Conservation (phyloP, 2,888 invertebrate genomes). For the Apeira syringaria region DNA sequence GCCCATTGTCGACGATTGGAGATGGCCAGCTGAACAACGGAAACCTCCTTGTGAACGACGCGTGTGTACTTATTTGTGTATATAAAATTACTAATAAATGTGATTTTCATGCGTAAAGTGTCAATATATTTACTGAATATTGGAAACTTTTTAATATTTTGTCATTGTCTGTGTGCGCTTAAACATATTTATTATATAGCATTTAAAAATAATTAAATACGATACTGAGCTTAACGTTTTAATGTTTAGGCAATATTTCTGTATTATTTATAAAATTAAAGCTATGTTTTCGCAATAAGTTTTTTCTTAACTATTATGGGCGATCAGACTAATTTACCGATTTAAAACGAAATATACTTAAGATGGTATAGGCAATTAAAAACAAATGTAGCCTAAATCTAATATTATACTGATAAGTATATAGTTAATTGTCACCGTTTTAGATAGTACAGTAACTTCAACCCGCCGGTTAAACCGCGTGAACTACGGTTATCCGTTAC, state of each 20-base stretch:
- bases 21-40: slow-evolving; percentile 54
- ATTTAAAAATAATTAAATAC: no score
- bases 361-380: no score
- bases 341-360: no score
- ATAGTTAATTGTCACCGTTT: no score
- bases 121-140: slow-evolving; percentile 14
- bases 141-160: slow-evolving; percentile 17
- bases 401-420: no score
- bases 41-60: slow-evolving; percentile 40
- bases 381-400: no score
- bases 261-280: slow-evolving; percentile 31
- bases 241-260: slow-evolving; percentile 24
- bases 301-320: no score
- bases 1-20: slow-evolving; percentile 32
- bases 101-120: slow-evolving; percentile 26
- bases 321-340: no score
- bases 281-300: slow-evolving; percentile 5
- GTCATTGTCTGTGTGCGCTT: slow-evolving; percentile 16
- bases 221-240: not conserved
- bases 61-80: slow-evolving; percentile 56
- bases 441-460: no score
- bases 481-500: no score
- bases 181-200: slow-evolving; percentile 5
- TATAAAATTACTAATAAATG: slow-evolving; percentile 56
- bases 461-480: no score